Percentiles rank a stretch among this genome's conserved stretches.
phyloP scores from a whole-genome alignment of 2,113 vertebrate genomes.

The Tautogolabrus adspersus region DNA sequence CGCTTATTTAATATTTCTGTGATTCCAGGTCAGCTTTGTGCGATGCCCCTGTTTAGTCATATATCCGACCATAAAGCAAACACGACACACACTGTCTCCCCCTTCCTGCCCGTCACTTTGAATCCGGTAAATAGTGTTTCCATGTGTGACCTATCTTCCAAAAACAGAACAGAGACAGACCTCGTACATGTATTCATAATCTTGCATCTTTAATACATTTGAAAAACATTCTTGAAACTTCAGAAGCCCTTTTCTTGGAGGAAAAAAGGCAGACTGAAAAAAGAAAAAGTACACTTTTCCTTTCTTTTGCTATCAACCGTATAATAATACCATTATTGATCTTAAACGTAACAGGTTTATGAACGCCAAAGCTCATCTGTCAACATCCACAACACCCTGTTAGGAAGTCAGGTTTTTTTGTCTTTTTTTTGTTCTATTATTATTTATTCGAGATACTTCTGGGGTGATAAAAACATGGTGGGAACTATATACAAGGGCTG shows the following conservation, averaged over 20 bases:
- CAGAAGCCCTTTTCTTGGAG: constrained; percentile 77
- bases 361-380: constrained; percentile 61
- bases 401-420: constrained; percentile 46
- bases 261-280: constrained; percentile 76
- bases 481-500: constrained; percentile 73
- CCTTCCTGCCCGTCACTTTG: constrained; percentile 29
- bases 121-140: constrained; percentile 49
- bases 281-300: constrained; percentile 62
- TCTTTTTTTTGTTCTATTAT: constrained; percentile 50
- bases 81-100: constrained; percentile 61
- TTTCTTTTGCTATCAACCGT: constrained; percentile 46
- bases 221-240: constrained; percentile 83
- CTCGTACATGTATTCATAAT: constrained; percentile 70
- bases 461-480: constrained; percentile 73
- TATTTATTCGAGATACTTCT: constrained; percentile 52
- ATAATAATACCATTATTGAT: constrained; percentile 51
- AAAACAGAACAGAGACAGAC: constrained; percentile 72
- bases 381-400: constrained; percentile 69
- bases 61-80: not conserved
- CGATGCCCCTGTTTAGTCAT: not conserved
- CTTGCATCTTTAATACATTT: constrained; percentile 78
- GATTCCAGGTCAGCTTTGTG: not conserved
- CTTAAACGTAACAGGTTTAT: constrained; percentile 54
- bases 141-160: constrained; percentile 55
- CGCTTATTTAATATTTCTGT: not conserved